Percentiles rank a stretch among this genome's conserved stretches.
These are phyloP conservation scores for Panthera leo DNA, from an alignment of 2,113 vertebrate genomes.

Conservation along the genomic window DNA sequence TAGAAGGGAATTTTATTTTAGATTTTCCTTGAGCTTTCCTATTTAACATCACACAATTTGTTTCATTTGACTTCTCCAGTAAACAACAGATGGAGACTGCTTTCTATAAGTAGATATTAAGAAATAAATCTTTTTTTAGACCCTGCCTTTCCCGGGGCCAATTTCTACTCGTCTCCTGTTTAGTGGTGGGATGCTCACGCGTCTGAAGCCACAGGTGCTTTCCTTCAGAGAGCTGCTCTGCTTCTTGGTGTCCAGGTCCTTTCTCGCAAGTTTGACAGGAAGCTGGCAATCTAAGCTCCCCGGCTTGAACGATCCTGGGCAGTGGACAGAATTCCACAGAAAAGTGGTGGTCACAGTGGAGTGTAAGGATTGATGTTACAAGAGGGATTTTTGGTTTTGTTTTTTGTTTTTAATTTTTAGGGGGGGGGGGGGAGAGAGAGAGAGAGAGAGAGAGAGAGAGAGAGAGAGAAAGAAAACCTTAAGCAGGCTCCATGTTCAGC, in stretches of 20 bases:
- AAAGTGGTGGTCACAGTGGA: neutral
- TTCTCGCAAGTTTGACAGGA: neutral
- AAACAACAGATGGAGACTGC: conserved; percentile 47
- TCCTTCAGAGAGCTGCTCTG: neutral
- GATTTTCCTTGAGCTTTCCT: conserved; percentile 48
- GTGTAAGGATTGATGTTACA: neutral
- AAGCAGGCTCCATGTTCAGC: no score
- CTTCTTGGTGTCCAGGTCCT: neutral
- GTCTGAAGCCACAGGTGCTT: neutral
- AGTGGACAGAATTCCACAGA: neutral
- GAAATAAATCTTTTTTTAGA: conserved; percentile 46
- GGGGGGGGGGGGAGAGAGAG: no score
- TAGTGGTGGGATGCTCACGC: neutral
- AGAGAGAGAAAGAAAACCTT: no score
- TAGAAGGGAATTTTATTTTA: conserved; percentile 32
- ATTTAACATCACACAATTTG: conserved; percentile 54
- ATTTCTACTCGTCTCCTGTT: neutral
- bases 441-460: no score
- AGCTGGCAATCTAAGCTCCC: neutral
- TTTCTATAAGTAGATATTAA: conserved; percentile 55
- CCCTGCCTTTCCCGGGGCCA: neutral
- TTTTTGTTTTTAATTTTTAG: no score
- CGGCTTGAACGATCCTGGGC: neutral
- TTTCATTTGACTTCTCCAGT: conserved; percentile 64
- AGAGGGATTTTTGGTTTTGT: neutral